Conservation (phyloP, 2,113 vertebrate species). For the Oplegnathus fasciatus region DNA sequence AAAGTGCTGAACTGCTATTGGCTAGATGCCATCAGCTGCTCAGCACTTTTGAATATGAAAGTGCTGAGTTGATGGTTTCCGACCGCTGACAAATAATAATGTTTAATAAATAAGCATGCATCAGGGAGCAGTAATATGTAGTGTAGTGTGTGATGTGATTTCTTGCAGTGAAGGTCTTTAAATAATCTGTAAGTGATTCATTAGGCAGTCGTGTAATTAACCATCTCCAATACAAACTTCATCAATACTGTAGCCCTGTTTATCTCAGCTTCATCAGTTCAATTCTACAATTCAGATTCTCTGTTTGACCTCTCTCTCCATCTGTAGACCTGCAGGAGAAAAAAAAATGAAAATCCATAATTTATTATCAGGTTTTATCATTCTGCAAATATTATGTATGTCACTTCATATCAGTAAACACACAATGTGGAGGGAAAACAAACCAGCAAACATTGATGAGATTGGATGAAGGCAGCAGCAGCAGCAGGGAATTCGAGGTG, state of each 20-base stretch:
- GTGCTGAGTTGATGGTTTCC: slow-evolving; percentile 37
- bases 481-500: slow-evolving; percentile 22
- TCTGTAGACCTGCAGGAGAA: not conserved
- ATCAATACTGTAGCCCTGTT: slow-evolving; percentile 27
- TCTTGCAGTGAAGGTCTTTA: slow-evolving; percentile 17
- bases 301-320: not conserved
- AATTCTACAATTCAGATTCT: not conserved
- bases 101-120: slow-evolving; percentile 14
- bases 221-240: slow-evolving; percentile 6
- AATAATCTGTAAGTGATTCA: slow-evolving; percentile 30
- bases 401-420: slow-evolving; percentile 46
- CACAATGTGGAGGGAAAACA: slow-evolving; percentile 21
- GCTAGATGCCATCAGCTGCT: slow-evolving; percentile 13
- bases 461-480: slow-evolving; percentile 28
- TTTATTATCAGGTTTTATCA: slow-evolving; percentile 30
- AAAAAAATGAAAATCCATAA: slow-evolving; percentile 30
- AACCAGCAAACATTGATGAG: slow-evolving; percentile 37
- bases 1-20: slow-evolving; percentile 16
- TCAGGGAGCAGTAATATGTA: not conserved
- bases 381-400: slow-evolving; percentile 44
- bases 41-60: slow-evolving; percentile 37
- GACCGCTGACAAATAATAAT: slow-evolving; percentile 35
- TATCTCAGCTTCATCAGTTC: slow-evolving; percentile 3
- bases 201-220: slow-evolving; percentile 17
- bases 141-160: not conserved